Base-by-base conservation (phyloP, 2,797 vertebrate species). In the Ficedula albicollis region DNA sequence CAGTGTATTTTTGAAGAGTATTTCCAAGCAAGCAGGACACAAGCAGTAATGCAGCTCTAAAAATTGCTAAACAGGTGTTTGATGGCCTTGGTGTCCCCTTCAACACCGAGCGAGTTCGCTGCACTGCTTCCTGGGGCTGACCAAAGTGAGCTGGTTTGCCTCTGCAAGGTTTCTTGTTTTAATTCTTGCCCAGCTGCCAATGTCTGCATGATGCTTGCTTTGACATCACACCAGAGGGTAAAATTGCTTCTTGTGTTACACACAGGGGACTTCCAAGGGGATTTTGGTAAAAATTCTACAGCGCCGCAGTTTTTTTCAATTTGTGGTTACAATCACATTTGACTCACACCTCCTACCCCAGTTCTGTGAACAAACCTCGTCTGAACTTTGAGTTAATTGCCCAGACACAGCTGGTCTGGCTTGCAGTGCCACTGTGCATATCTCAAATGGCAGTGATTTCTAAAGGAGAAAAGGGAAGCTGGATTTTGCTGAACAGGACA, bases 331-430 rank as follows among this genome's bases (percentile, higher is more conserved):
- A 90, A 10, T 58, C 44, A 66, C 43, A 30, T 69, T 94, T 93
- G 67, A 78, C 73, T 93, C 58, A 73, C 18, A 20, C n/a, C 14
- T 84, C 55, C 80, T 52, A 76, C 48, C 56, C 38, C 48, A 46
- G 3, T 89, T 92, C 84, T 80, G 29, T 52, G 89, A 70, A 84
- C 32, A 92, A 94, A 77, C 38, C 90, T 94, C 56, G 84, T 84
- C 44, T 94, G 88, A 92, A 88, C 81, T 76, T 67, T 16, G 64
- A 64, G 44, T 43, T 83, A 82, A 90, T 95, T 68, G 84, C 54
- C n/a, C 85, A 88, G 85, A 73, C 87, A 72, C 93, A 94, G 86
- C 86, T 95, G 94, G 74, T 69, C 92, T 94, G 92, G 90, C 74
- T 89, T 69, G 59, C 67, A 67, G 52, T 83, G 68, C 44, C 51